Base-by-base conservation (phyloP, 2,888 invertebrate genomes). In the Rhaphigaster nebulosa region DNA sequence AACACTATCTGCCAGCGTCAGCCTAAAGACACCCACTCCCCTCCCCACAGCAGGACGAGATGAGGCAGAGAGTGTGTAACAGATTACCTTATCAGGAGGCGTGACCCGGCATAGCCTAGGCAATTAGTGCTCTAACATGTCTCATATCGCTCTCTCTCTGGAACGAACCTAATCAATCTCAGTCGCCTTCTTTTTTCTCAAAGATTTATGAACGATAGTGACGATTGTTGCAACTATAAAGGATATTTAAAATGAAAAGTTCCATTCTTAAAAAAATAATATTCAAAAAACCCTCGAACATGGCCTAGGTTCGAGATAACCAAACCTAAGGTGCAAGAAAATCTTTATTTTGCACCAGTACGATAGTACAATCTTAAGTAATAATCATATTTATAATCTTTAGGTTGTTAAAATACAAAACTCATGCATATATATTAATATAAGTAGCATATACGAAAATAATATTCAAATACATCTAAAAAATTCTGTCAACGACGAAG, bases 21-120 rank as follows among this genome's bases (percentile, higher is more conserved):
- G 65, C 15, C 29, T 15, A 5, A 65, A 29, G 65, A 65, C 65
- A n/a, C 8, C 15, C 65, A n/a, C n/a, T 23, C 54, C 54, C 4
- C 13, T 15, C 23, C 26, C 56, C 2, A 29, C 8, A 15, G 29
- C 13, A 65, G 29, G 29, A 15, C 15, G 65, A 65, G 70, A 76
- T 76, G 70, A 76, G 34, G 70, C 70, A 76, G 65, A 29, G 65
- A 65, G 70, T 76, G 34, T 76, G 38, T 76, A 76, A 76, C 20
- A 76, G 70, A 76, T 76, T 76, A 76, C 20, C 29, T 38, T 76
- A 76, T 76, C 70, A 76, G 70, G 18, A 8, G 1, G 20, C 70
- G 70, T 76, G 70, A 76, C 70, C 70, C 38, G 70, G 34, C 70
- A 38, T 76, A 76, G 70, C 38, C 38, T 20, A 38, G 70, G 70